Conservation (phyloP, 2,797 vertebrate species). For the Crocodylus rhombifer region DNA sequence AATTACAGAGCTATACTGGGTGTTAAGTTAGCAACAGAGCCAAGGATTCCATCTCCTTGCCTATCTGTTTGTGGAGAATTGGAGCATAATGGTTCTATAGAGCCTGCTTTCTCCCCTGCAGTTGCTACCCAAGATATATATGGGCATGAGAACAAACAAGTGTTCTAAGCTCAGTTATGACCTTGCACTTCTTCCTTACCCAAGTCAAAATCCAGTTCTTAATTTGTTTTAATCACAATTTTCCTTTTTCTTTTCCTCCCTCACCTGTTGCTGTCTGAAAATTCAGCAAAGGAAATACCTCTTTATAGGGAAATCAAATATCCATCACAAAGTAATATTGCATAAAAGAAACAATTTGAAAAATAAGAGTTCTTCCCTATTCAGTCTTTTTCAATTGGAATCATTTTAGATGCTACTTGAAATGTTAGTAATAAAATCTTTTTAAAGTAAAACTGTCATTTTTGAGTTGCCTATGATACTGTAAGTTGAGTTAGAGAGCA, state of each 20-base stretch:
- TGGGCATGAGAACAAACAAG: neutral
- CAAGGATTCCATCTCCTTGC: neutral
- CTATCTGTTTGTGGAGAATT: rapidly evolving
- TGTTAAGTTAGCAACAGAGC: neutral
- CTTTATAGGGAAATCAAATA: neutral
- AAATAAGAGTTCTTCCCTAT: neutral
- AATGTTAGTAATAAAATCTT: rapidly evolving
- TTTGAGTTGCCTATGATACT: neutral
- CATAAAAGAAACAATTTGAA: neutral
- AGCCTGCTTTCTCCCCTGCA: neutral
- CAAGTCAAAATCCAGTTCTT: neutral
- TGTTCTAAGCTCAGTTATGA: neutral
- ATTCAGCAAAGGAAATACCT: neutral
- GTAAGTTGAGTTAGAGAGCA: neutral
- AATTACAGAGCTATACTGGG: neutral
- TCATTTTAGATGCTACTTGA: neutral
- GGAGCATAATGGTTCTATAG: neutral
- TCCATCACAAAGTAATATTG: neutral
- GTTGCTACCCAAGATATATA: neutral
- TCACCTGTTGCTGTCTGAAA: neutral
- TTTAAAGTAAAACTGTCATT: neutral
- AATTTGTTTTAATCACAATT: neutral
- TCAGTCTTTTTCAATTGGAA: neutral
- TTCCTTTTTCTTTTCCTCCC: neutral
- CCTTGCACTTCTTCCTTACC: rapidly evolving